Base-by-base conservation (phyloP, 2,113 vertebrate species). In the Epinephelus cyanopodus region DNA sequence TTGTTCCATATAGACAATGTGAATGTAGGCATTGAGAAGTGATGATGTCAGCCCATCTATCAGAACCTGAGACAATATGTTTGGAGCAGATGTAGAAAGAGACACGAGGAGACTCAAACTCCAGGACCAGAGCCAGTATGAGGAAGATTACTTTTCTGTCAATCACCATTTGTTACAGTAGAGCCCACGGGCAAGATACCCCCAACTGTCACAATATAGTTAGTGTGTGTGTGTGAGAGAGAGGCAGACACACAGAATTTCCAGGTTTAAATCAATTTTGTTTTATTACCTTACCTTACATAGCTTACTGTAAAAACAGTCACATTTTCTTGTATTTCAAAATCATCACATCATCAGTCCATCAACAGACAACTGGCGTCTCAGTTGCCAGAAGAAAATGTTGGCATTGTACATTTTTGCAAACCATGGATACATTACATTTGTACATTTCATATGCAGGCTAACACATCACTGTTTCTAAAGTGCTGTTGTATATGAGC, bases 61-160 rank as follows among this genome's bases (percentile, higher is more conserved):
- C 21, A 39, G 15, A 48, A 68, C 13, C 13, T 17, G 10, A 57
- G 25, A 42, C 25, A 42, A 18, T 33, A 18, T 27, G 17, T 21
- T 53, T 42, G 45, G n/a, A 39, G 5, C 5, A 29, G 33, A 25
- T 15, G 42, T 42, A 17, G 15, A 64, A n/a, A 3, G 13, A 74
- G 10, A 54, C 18, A 48, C 57, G 57, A 8, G 6, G 33, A 56
- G 11, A 62, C 25, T 48, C 4, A 63, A 63, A 63, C 63, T 82
- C 73, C 57, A 56, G 58, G 52, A 71, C 17, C 29, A 29, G 10
- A 19, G 52, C 8, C 47, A 63, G 48, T n/a, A 45, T 3, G 11
- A 63, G 37, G 17, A 47, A 79, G 45, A 70, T 45, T 2, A 57
- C 14, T 62, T n/a, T n/a, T n/a, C n/a, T n/a, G n/a, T n/a, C n/a